Evolutionary conservation across 2,888 invertebrate genomes (phyloP), one percentile per base, ranked within the genome.

Genomic region (Polydrusus pterygomalis): DNA sequence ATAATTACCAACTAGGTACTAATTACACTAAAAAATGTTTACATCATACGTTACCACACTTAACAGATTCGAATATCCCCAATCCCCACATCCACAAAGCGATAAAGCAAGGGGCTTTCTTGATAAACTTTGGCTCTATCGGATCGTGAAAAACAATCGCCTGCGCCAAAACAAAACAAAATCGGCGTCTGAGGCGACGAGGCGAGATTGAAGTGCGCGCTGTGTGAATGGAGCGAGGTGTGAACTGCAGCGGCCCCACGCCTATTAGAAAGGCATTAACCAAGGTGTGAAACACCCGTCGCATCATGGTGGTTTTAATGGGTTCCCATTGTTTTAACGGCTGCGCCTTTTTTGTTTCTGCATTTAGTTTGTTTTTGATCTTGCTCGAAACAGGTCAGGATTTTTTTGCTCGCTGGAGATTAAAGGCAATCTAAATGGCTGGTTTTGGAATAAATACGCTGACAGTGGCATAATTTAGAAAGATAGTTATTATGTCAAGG

Each of bases 271-370:
- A 81, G 80, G 83, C 82, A 83, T 82, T 83, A 82, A 79, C 80
- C 80, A 83, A 83, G 83, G 84, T 84, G 84, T 84, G 83, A 83
- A 84, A 84, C 77, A 70, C 74, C 77, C 74, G 77, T 77, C 77
- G 62, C 74, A 74, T 74, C 74, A 77, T 77, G 74, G 74, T 77
- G 70, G 77, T 70, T 67, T 73, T 77, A 77, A 77, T 77, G 77
- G 77, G 69, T 74, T 51, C 70, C 71, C 71, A 74, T 77, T 77
- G 77, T 77, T 70, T 77, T 70, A 77, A 72, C 70, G 70, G 72
- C 76, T 77, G 76, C 25, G 77, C 77, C 74, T 74, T 77, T 74
- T 74, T 69, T 67, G 20, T 60, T 51, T 70, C 47, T 70, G 63
- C 70, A 49, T 70, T 75, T 47, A 40, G 30, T 69, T 67, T 69